phyloP scores from a whole-genome alignment of 2,888 invertebrate species.

The Rhyacophila evoluta region DNA sequence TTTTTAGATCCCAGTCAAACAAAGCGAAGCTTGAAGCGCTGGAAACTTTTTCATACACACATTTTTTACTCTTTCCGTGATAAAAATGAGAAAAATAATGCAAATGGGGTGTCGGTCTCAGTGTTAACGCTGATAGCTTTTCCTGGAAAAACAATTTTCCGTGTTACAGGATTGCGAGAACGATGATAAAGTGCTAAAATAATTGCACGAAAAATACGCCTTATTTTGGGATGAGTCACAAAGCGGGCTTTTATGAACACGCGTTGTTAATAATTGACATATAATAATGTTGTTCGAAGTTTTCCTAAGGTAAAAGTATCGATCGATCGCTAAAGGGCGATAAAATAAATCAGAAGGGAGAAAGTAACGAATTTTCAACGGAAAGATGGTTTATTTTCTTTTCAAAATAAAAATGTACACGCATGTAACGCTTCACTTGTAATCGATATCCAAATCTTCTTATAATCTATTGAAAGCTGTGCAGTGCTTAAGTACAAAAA shows the following conservation, averaged over 20 bases:
- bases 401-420: not conserved
- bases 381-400: not conserved
- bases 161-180: not conserved
- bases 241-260: constrained; percentile 3
- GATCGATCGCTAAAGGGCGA: not conserved
- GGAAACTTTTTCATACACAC: not conserved
- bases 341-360: not conserved
- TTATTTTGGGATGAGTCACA: not conserved
- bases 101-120: constrained; percentile 1
- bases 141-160: not conserved
- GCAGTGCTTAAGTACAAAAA: too few relatives aligned
- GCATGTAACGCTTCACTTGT: not conserved
- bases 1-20: not conserved
- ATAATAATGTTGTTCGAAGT: not conserved
- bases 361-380: not conserved
- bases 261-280: constrained; percentile 7
- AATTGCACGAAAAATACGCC: constrained; percentile 5
- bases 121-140: constrained; percentile 23
- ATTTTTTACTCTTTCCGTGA: not conserved
- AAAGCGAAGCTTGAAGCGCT: not conserved
- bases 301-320: not conserved
- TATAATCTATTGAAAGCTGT: too few relatives aligned
- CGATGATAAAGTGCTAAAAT: constrained; percentile 14
- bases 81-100: constrained; percentile 11
- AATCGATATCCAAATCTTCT: too few relatives aligned